These are phyloP conservation scores for Lethrus apterus DNA, from an alignment of 1,140 invertebrate genomes.

Conservation along the genomic window DNA sequence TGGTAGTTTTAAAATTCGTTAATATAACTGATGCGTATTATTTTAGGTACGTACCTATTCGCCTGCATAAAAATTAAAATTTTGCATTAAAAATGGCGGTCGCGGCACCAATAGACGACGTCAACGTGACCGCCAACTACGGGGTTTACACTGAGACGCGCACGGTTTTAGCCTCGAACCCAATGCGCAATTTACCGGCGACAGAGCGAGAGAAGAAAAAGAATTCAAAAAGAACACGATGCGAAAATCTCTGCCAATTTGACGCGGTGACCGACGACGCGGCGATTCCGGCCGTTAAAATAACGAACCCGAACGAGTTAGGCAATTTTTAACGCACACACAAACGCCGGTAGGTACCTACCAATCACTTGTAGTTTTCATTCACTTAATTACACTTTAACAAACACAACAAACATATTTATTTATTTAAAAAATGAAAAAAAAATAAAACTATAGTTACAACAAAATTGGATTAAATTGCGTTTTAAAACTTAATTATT, in stretches of 20 bases:
- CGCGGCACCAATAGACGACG: slow-evolving; percentile 54
- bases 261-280: no score
- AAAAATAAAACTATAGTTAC: slow-evolving; percentile 27
- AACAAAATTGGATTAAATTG: slow-evolving; percentile 15
- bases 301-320: no score
- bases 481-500: slow-evolving; percentile 16
- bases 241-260: slow-evolving; percentile 18
- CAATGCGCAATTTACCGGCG: slow-evolving; percentile 27
- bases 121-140: slow-evolving; percentile 67
- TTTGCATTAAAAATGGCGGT: slow-evolving; percentile 55
- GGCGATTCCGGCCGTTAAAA: no score
- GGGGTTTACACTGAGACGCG: slow-evolving; percentile 70
- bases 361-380: slow-evolving; percentile 12
- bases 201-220: slow-evolving; percentile 6
- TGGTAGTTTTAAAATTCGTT: no score
- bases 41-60: slow-evolving; percentile 14
- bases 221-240: slow-evolving; percentile 16
- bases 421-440: slow-evolving; percentile 24
- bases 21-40: no score
- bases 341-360: slow-evolving; percentile 3
- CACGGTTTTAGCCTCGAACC: slow-evolving; percentile 47
- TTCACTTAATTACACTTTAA: slow-evolving; percentile 30
- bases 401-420: slow-evolving; percentile 41
- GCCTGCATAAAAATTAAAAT: slow-evolving; percentile 7
- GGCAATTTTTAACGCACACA: slow-evolving; percentile 3